These are phyloP conservation scores for Anoncus sp. DNA, from an alignment of 2,888 invertebrate genomes.

Conservation along the genomic window DNA sequence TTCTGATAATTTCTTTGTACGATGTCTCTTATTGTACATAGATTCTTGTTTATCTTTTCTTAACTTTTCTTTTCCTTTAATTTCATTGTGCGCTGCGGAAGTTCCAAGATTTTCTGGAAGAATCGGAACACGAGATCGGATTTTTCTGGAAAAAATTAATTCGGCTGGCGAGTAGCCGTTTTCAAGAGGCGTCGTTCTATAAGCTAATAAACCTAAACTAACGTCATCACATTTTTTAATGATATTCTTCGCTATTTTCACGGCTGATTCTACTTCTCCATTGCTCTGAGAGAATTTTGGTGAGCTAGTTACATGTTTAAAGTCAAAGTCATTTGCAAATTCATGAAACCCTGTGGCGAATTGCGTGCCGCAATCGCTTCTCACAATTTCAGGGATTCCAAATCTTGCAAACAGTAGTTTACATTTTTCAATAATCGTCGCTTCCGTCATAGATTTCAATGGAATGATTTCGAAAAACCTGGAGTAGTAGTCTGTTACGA, in stretches of 20 bases:
- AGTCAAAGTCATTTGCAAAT: constrained; percentile 35
- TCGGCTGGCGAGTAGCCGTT: constrained; percentile 46
- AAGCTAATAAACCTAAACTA: constrained; percentile 4
- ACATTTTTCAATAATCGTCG: constrained; percentile 25
- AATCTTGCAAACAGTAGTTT: constrained; percentile 46
- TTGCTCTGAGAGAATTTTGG: constrained; percentile 27
- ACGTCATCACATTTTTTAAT: constrained; percentile 28
- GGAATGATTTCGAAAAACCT: no score
- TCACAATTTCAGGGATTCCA: constrained; percentile 68
- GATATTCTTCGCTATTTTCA: constrained; percentile 28
- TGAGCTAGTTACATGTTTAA: constrained; percentile 37
- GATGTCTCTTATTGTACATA: constrained; percentile 59
- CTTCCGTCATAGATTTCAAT: no score
- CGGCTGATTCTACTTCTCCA: constrained; percentile 22
- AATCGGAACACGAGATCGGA: constrained; percentile 21
- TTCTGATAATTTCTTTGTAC: constrained; percentile 53
- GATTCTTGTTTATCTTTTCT: constrained; percentile 43
- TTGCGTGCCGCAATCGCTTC: constrained; percentile 68
- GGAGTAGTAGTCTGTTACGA: no score
- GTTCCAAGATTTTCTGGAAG: constrained; percentile 14
- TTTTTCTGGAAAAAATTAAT: constrained; percentile 32
- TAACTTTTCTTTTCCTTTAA: constrained; percentile 48
- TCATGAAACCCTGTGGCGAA: constrained; percentile 25
- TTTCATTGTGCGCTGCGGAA: constrained; percentile 11
- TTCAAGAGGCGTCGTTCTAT: constrained; percentile 33